Percentiles rank a stretch among this genome's conserved stretches.
Evolutionary conservation across 2,113 vertebrate genomes (phyloP).

Genomic region (Psephotus haematonotus): DNA sequence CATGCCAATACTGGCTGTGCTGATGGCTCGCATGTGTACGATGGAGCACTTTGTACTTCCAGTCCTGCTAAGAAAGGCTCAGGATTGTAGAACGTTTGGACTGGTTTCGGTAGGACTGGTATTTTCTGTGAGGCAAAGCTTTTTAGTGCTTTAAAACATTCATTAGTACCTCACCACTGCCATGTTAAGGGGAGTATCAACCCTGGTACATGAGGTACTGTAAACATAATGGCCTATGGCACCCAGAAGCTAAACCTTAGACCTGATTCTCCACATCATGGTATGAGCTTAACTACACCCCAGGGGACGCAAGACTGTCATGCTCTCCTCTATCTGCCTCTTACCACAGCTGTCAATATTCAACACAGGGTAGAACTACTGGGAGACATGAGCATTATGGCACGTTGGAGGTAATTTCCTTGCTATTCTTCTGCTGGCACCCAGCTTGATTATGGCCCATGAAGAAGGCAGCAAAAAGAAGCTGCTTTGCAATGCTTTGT

Average conservation of each 20-base stretch:
- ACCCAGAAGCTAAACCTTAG: not conserved
- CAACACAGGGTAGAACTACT: not conserved
- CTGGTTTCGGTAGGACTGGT: not conserved
- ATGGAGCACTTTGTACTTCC: not conserved
- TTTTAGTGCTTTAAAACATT: not conserved
- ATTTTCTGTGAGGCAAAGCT: not conserved
- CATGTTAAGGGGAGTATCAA: not conserved
- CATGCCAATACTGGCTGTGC: not conserved
- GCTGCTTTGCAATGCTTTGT: not conserved
- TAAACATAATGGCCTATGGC: not conserved
- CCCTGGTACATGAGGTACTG: not conserved
- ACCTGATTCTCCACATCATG: not conserved
- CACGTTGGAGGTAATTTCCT: not conserved
- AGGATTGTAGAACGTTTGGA: not conserved
- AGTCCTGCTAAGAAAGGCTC: not conserved
- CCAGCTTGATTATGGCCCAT: not conserved
- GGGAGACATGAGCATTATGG: not conserved
- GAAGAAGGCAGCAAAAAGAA: not conserved
- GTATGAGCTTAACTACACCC: not conserved
- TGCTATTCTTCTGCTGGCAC: not conserved
- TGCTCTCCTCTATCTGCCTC: not conserved
- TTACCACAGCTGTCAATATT: not conserved
- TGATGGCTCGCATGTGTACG: accelerated
- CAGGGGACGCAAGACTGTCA: too few species aligned
- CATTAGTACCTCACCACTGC: not conserved